Conservation (phyloP, 2,888 invertebrate species). For the Dusona sp. region DNA sequence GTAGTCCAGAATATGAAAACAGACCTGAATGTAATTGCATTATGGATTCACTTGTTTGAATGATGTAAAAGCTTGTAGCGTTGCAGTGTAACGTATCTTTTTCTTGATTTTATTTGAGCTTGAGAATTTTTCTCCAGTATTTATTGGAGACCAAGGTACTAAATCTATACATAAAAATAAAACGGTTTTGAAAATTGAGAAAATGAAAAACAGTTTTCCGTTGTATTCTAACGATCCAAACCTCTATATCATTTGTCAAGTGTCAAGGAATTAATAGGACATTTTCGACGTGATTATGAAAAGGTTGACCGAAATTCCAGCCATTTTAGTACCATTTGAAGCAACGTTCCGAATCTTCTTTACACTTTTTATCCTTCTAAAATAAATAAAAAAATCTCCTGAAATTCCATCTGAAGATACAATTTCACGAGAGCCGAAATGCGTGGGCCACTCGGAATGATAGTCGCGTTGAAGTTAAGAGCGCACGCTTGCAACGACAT, state of each 20-base stretch:
- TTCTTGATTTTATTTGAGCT: neutral
- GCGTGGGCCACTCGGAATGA: constrained; percentile 34
- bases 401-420: constrained; percentile 20
- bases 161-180: neutral
- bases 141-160: too few species aligned
- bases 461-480: constrained; percentile 52
- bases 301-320: neutral
- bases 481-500: constrained; percentile 66
- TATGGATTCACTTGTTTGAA: neutral
- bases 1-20: neutral
- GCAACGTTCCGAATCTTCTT: neutral
- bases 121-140: neutral
- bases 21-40: neutral
- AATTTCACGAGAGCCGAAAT: neutral
- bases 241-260: neutral
- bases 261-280: neutral
- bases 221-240: too few species aligned
- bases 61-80: neutral
- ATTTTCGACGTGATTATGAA: neutral
- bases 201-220: neutral
- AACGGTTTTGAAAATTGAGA: neutral
- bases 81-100: neutral
- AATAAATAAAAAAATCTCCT: neutral
- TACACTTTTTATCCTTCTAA: neutral
- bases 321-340: neutral